Percentiles rank a stretch among this genome's conserved stretches.
Evolutionary conservation across 2,888 invertebrate species (phyloP).

Genomic region (Rhogogaster chlorosoma): DNA sequence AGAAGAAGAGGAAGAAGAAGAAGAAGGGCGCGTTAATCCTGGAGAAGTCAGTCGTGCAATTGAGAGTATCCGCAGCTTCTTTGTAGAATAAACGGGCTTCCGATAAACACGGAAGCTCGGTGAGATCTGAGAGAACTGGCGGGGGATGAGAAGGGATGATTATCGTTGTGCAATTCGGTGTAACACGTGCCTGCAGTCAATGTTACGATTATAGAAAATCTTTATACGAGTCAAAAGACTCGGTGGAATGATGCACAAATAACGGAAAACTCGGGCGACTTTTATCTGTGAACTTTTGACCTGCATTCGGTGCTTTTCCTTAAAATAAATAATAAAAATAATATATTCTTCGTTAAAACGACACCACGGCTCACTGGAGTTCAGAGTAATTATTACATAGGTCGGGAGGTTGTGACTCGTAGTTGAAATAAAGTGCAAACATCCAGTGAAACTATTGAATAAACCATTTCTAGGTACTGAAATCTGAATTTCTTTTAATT

Average conservation of each 20-base stretch:
- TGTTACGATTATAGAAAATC: not conserved
- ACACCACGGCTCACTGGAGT: not conserved
- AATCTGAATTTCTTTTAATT: not conserved
- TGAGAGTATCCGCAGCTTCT: not conserved
- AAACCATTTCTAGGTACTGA: not conserved
- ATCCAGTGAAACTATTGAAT: not conserved
- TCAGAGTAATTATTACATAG: not conserved
- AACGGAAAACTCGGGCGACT: conserved; percentile 6
- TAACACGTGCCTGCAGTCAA: not conserved
- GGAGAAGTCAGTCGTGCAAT: not conserved
- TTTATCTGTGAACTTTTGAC: conserved; percentile 28
- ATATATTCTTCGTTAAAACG: conserved; percentile 4
- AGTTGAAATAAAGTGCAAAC: not conserved
- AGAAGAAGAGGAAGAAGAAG: not conserved
- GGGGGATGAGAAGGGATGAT: not conserved
- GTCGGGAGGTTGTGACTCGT: not conserved
- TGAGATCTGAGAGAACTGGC: not conserved
- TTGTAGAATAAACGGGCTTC: not conserved
- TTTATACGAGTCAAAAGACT: not conserved
- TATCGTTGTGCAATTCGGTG: not conserved
- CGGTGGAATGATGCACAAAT: not conserved
- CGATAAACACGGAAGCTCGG: not conserved
- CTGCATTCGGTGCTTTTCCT: not conserved
- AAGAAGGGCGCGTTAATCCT: not conserved
- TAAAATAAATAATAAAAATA: not conserved